Evolutionary conservation across 1,140 invertebrate genomes (phyloP).

Genomic region (Hypothenemus hampei): DNA sequence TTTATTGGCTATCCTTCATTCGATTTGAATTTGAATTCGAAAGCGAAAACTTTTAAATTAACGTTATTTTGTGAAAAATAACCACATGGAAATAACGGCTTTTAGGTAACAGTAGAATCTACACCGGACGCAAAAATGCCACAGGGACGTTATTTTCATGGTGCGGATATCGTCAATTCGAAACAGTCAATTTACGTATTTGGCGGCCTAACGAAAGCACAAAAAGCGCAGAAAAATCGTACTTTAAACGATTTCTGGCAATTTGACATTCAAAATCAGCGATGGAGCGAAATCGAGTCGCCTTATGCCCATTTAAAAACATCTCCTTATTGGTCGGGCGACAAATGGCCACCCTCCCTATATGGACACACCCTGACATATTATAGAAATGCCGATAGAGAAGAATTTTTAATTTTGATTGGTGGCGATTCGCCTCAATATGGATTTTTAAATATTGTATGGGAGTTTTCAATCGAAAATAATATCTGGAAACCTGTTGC

Average conservation of each 20-base stretch:
- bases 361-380: constrained; percentile 86
- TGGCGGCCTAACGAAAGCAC: constrained; percentile 70
- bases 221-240: constrained; percentile 53
- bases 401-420: constrained; percentile 75
- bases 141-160: constrained; percentile 81
- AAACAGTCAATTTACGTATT: constrained; percentile 84
- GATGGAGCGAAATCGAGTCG: constrained; percentile 68
- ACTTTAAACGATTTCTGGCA: constrained; percentile 88
- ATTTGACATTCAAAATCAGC: constrained; percentile 80
- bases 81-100: no score
- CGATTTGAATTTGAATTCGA: no score
- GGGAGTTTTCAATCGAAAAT: constrained; percentile 74
- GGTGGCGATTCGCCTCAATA: constrained; percentile 81
- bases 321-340: constrained; percentile 37
- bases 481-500: constrained; percentile 54
- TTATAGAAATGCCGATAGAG: constrained; percentile 64
- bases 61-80: no score
- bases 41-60: no score
- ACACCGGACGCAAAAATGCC: constrained; percentile 81
- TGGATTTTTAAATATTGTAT: constrained; percentile 71
- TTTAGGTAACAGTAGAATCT: constrained; percentile 71
- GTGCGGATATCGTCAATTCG: constrained; percentile 78
- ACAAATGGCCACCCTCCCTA: constrained; percentile 59
- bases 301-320: constrained; percentile 7
- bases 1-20: no score